Percentiles rank a stretch among this genome's conserved stretches.
These are phyloP conservation scores for Gandaritis pyraliata DNA, from an alignment of 2,888 invertebrate genomes.

Conservation along the genomic window DNA sequence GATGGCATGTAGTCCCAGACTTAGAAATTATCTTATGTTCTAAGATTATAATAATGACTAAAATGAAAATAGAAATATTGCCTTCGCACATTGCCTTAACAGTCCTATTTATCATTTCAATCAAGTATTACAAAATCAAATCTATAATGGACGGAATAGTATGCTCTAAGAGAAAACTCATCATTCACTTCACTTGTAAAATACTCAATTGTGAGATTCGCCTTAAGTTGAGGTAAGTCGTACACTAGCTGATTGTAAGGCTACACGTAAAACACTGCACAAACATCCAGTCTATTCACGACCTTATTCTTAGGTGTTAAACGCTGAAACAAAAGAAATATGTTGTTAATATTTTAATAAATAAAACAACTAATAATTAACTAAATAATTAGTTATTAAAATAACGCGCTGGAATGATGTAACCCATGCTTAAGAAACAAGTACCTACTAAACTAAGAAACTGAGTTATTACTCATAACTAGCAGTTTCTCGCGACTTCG, in stretches of 20 bases:
- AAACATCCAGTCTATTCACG: conserved; percentile 31
- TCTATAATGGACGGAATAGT: conserved; percentile 53
- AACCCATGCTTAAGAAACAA: no score
- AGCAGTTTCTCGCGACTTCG: no score
- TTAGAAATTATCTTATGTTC: conserved; percentile 22
- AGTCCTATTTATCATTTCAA: conserved; percentile 81
- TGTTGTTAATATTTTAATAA: neutral
- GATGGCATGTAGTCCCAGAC: no score
- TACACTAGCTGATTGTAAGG: conserved; percentile 34
- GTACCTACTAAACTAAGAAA: no score
- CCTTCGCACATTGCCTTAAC: conserved; percentile 53
- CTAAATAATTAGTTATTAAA: no score
- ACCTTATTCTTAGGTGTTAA: conserved; percentile 57
- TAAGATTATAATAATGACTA: conserved; percentile 58
- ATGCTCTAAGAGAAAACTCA: conserved; percentile 12
- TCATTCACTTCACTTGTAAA: neutral
- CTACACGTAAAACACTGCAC: conserved; percentile 51
- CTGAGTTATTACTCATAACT: no score
- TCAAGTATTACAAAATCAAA: conserved; percentile 53
- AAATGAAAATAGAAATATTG: conserved; percentile 81
- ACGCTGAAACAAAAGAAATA: conserved; percentile 56
- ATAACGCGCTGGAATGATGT: no score
- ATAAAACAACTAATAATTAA: no score
- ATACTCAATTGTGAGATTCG: conserved; percentile 10
- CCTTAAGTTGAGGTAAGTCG: conserved; percentile 54